Conservation (phyloP, 1,140 invertebrate genomes). For the Drosophila jambulina region DNA sequence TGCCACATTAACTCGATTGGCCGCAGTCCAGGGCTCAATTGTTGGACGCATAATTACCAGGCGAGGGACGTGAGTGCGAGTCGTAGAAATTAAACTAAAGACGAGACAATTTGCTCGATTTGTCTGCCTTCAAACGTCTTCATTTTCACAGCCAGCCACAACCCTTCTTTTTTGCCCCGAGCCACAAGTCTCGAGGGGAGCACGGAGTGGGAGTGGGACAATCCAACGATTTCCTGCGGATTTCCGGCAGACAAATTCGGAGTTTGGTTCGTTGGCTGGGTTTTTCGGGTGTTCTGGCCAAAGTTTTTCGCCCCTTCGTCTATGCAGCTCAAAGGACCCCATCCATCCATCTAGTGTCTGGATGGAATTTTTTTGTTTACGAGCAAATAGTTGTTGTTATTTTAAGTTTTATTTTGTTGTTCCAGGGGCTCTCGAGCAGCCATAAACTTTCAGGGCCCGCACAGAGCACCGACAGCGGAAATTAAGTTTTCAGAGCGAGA, state of each 20-base stretch:
- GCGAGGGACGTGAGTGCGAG: constrained; percentile 60
- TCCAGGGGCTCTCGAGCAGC: constrained; percentile 64
- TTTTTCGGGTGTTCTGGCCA: constrained; percentile 30
- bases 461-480: constrained; percentile 62
- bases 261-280: constrained; percentile 61
- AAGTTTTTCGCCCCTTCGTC: constrained; percentile 58
- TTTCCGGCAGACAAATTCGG: constrained; percentile 79
- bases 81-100: constrained; percentile 64
- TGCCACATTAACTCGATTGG: constrained; percentile 80
- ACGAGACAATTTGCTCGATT: constrained; percentile 63
- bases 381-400: constrained; percentile 83
- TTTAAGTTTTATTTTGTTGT: constrained; percentile 83
- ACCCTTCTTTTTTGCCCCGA: constrained; percentile 59
- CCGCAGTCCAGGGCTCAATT: constrained; percentile 72
- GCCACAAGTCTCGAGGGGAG: not conserved
- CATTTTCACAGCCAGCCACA: constrained; percentile 28
- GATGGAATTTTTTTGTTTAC: constrained; percentile 81
- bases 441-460: constrained; percentile 64
- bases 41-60: constrained; percentile 73
- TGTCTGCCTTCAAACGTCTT: constrained; percentile 18
- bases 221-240: constrained; percentile 82
- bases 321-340: constrained; percentile 33
- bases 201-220: constrained; percentile 26
- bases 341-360: constrained; percentile 58
- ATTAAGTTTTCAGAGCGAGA: constrained; percentile 70